Percentiles rank a stretch among this genome's conserved stretches.
phyloP scores from a whole-genome alignment of 2,888 invertebrate species.

The Mythimna vitellina region DNA sequence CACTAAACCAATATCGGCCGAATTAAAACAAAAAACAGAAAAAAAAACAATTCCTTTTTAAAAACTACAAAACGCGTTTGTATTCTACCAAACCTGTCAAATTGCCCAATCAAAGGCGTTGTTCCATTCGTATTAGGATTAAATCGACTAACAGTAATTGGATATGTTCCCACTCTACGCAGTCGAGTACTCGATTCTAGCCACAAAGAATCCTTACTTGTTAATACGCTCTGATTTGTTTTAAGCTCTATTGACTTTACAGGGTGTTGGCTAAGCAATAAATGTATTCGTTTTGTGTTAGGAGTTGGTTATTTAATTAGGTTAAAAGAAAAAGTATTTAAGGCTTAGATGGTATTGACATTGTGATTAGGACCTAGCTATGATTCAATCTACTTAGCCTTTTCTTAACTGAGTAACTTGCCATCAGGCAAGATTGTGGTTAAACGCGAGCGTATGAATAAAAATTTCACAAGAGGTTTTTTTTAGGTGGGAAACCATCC shows the following conservation, averaged over 20 bases:
- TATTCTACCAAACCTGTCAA: slow-evolving; percentile 61
- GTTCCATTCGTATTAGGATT: slow-evolving; percentile 60
- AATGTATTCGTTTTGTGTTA: slow-evolving; percentile 46
- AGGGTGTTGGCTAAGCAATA: slow-evolving; percentile 58
- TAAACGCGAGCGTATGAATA: no score
- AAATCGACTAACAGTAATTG: slow-evolving; percentile 65
- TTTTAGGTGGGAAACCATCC: no score
- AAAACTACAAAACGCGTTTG: slow-evolving; percentile 14
- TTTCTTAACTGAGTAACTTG: no score
- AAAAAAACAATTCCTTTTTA: neutral
- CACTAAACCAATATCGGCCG: neutral
- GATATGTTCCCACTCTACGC: slow-evolving; percentile 57
- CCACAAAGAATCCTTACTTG: slow-evolving; percentile 67
- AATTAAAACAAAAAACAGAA: neutral
- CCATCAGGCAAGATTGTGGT: no score
- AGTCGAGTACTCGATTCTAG: slow-evolving; percentile 52
- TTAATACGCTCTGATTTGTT: slow-evolving; percentile 67
- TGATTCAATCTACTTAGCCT: no score
- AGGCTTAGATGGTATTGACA: no score
- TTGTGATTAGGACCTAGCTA: no score
- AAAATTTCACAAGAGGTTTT: neutral
- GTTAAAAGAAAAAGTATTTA: slow-evolving; percentile 1
- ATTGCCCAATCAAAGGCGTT: slow-evolving; percentile 72
- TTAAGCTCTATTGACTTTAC: slow-evolving; percentile 68
- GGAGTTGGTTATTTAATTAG: slow-evolving; percentile 22